These are phyloP conservation scores for Maccullochella peelii DNA, from an alignment of 2,113 vertebrate genomes.

Conservation along the genomic window DNA sequence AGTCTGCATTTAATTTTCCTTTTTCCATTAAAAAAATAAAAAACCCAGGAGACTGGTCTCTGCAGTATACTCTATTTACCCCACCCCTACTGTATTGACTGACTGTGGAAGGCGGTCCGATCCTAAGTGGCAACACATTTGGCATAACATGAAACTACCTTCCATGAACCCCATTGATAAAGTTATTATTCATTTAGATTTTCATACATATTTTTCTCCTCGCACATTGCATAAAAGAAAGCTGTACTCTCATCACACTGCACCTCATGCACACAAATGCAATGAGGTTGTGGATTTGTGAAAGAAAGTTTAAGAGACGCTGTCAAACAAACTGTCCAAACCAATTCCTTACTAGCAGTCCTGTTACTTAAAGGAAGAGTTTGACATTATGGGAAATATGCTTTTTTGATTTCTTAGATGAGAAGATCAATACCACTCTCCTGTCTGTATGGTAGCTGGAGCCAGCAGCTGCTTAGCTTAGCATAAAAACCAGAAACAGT, in stretches of 20 bases:
- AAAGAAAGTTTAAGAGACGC: neutral
- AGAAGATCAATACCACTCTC: neutral
- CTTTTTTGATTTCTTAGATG: no score
- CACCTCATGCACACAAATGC: neutral
- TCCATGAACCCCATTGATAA: neutral
- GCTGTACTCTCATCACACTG: neutral
- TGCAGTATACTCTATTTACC: slow-evolving; percentile 1
- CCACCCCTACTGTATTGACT: neutral
- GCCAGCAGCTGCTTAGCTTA: neutral
- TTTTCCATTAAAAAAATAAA: slow-evolving; percentile 16
- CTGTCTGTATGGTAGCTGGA: neutral
- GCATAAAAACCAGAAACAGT: neutral
- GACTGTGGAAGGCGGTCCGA: neutral
- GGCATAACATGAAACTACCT: neutral
- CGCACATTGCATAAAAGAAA: neutral
- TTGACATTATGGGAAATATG: neutral
- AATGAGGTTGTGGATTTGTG: no score
- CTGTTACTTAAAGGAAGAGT: neutral
- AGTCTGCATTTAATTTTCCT: slow-evolving; percentile 23
- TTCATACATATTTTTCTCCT: neutral
- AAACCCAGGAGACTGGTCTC: neutral
- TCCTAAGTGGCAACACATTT: neutral
- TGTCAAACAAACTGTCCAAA: neutral
- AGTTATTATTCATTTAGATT: neutral
- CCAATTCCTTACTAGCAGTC: neutral